Conservation (phyloP, 2,113 vertebrate species). For the Lichenostomus cassidix region DNA sequence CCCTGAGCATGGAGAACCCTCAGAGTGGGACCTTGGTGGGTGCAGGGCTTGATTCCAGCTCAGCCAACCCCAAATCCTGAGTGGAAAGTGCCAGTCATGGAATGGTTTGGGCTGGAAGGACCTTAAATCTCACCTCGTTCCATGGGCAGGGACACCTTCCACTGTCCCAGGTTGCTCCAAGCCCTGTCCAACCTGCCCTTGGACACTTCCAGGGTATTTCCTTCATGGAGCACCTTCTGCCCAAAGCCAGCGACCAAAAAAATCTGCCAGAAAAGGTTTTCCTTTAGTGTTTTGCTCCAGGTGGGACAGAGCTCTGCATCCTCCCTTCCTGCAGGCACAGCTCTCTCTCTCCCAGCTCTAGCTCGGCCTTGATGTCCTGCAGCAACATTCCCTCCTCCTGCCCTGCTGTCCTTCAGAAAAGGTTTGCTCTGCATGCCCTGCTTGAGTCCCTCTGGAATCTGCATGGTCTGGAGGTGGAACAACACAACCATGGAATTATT, state of each 20-base stretch:
- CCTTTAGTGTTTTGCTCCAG: accelerated
- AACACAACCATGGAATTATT: not conserved
- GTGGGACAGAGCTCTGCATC: not conserved
- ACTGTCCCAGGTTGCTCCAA: not conserved
- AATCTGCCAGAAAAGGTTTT: accelerated
- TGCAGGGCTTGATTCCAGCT: not conserved
- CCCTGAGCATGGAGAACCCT: accelerated
- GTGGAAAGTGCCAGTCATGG: not conserved
- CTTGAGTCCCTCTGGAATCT: not conserved
- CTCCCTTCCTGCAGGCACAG: not conserved
- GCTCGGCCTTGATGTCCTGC: not conserved
- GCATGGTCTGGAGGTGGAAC: not conserved
- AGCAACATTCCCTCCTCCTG: not conserved
- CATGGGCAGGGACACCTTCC: not conserved
- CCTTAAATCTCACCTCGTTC: not conserved
- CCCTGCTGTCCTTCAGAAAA: accelerated
- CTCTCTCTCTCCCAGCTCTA: not conserved
- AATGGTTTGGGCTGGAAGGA: not conserved
- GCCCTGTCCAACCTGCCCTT: accelerated
- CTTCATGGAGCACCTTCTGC: not conserved
- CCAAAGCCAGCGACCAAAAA: not conserved
- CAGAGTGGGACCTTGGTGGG: accelerated
- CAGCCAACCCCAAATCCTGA: accelerated
- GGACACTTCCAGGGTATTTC: not conserved
- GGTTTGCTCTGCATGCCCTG: not conserved